Conservation (phyloP, 2,888 invertebrate species). For the Epistrophella euchroma region DNA sequence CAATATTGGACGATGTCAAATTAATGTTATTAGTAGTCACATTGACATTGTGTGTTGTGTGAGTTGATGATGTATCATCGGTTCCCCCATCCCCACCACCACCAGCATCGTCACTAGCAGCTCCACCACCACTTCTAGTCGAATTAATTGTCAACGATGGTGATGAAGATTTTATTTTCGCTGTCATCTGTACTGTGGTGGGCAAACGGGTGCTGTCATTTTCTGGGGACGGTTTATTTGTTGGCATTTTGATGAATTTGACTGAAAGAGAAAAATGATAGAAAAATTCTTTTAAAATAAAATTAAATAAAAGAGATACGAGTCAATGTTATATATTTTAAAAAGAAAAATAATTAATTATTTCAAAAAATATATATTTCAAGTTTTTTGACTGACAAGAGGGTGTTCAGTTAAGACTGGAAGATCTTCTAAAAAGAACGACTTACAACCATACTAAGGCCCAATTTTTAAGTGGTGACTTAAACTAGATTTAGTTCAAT, state of each 20-base stretch:
- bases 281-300: background rate
- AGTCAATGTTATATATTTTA: no score
- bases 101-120: background rate
- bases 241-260: slow-evolving; percentile 82
- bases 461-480: no score
- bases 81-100: background rate
- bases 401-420: no score
- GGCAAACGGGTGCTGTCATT: slow-evolving; percentile 74
- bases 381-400: no score
- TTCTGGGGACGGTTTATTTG: slow-evolving; percentile 81
- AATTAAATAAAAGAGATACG: background rate
- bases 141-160: slow-evolving; percentile 68
- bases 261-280: slow-evolving; percentile 76
- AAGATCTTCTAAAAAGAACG: no score
- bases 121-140: slow-evolving; percentile 3
- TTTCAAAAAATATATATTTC: no score
- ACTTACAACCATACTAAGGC: no score
- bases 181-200: slow-evolving; percentile 71
- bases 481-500: no score
- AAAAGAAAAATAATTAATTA: no score
- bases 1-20: slow-evolving; percentile 47
- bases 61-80: slow-evolving; percentile 50
- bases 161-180: slow-evolving; percentile 70
- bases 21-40: slow-evolving; percentile 54
- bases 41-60: slow-evolving; percentile 69